A percentile compares a stretch with the other conserved stretches of the same genome.
Conservation (phyloP, 1,140 invertebrate genomes). For the Sminthurinus signatus region DNA sequence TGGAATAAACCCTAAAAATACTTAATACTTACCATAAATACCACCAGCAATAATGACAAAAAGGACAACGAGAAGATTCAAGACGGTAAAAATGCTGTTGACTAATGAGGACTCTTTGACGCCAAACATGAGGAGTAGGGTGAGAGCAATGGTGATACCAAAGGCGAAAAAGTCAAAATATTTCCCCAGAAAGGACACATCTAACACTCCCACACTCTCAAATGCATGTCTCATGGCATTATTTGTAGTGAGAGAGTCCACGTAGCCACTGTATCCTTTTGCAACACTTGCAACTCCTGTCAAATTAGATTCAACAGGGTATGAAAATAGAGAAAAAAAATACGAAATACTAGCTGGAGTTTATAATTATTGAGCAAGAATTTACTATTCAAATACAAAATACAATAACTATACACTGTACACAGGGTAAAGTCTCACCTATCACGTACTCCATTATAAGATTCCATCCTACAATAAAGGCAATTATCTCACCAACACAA, state of each 20-base stretch:
- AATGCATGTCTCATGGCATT: constrained; percentile 65
- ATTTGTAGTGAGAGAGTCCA: constrained; percentile 66
- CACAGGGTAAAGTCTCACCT: constrained; percentile 48
- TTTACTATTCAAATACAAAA: no score
- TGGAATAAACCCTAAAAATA: no score
- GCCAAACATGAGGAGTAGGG: constrained; percentile 66
- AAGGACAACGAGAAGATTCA: constrained; percentile 74
- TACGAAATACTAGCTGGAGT: no score
- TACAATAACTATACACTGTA: no score
- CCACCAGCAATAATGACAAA: constrained; percentile 74
- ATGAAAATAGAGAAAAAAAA: no score
- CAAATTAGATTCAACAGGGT: no score
- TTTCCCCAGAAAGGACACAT: constrained; percentile 61
- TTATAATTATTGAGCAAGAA: no score
- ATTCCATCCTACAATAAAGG: constrained; percentile 77
- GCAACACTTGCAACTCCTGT: constrained; percentile 83
- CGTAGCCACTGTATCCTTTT: constrained; percentile 62
- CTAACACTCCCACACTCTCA: constrained; percentile 59
- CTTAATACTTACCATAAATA: constrained; percentile 62
- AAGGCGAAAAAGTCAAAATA: constrained; percentile 81
- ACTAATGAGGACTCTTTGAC: constrained; percentile 80
- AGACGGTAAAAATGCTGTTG: constrained; percentile 80
- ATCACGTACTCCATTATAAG: constrained; percentile 82
- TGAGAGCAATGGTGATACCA: constrained; percentile 58
- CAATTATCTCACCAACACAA: constrained; percentile 73